Base-by-base conservation (phyloP, 1,140 invertebrate species). In the Xylocopa sonorina region DNA sequence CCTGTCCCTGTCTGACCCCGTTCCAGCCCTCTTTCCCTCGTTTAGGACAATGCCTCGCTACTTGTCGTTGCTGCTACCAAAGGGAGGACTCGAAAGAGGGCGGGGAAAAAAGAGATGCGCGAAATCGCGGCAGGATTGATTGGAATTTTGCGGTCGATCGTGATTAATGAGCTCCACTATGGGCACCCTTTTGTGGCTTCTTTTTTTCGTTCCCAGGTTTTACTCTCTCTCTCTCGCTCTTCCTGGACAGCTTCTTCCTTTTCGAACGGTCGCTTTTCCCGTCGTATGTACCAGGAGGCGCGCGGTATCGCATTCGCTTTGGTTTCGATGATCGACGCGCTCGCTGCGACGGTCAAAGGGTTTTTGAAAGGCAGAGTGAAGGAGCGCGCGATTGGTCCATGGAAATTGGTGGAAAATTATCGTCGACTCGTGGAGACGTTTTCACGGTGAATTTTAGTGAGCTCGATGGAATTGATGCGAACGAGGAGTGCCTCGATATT, bases 111-210 rank as follows among this genome's bases (percentile, higher is more conserved):
- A n/a, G n/a, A n/a, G n/a, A 34, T 18, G 9, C 16, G 2, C 9
- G 12, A n/a, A 29, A 24, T 21, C 16, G n/a, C 1, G 27, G 38
- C 14, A 12, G n/a, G 41, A 77, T 58, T 58, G 74, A 68, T 77
- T 68, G 74, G 10, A 41, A 58, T 58, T 76, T 68, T 57, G 16
- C 51, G 73, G 38, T 34, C 50, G 63, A 67, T 66, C 62, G 60
- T 57, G 29, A 76, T 76, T 67, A 76, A 67, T 53, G 50, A 76
- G 38, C 50, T 27, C 41, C 63, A 46, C 3, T 27, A 3, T 46
- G 0, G n/a, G n/a, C n/a, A n/a, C n/a, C n/a, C n/a, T n/a, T n/a
- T n/a, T n/a, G n/a, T n/a, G n/a, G n/a, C n/a, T n/a, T n/a, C n/a
- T n/a, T n/a, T n/a, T n/a, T n/a, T n/a, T n/a, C n/a, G n/a, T n/a